Evolutionary conservation across 2,113 vertebrate genomes (phyloP).

Genomic region (Hypomesus transpacificus): DNA sequence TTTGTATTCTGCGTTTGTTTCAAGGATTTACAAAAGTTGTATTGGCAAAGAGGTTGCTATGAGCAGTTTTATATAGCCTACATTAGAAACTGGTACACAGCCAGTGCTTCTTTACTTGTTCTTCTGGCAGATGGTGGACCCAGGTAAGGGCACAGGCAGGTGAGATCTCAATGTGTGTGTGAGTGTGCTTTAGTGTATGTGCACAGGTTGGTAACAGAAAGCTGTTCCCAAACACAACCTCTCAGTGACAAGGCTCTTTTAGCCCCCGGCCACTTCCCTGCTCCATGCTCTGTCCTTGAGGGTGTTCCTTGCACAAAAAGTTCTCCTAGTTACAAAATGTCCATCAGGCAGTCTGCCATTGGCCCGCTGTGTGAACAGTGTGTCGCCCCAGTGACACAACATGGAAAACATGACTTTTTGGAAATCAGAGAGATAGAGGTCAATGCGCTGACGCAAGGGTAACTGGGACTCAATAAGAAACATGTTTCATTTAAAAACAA

Average conservation of each 20-base stretch:
- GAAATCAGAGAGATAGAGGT: background rate
- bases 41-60: too few relatives aligned
- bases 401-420: background rate
- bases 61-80: too few relatives aligned
- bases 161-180: slow-evolving; percentile 15
- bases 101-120: background rate
- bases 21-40: too few relatives aligned
- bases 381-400: background rate
- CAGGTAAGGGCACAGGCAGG: slow-evolving; percentile 27
- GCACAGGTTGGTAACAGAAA: background rate
- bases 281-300: slow-evolving; percentile 13
- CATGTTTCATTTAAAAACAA: background rate
- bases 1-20: too few relatives aligned
- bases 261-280: background rate
- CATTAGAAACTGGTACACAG: too few relatives aligned
- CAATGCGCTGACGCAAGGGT: background rate
- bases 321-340: slow-evolving; percentile 2
- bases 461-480: background rate
- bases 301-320: background rate
- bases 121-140: slow-evolving; percentile 33
- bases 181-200: background rate
- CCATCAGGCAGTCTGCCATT: background rate
- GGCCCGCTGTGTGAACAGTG: slow-evolving; percentile 19
- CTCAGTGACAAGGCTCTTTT: background rate
- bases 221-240: slow-evolving; percentile 14